phyloP scores from a whole-genome alignment of 2,888 invertebrate species.

The Zygaena filipendulae region DNA sequence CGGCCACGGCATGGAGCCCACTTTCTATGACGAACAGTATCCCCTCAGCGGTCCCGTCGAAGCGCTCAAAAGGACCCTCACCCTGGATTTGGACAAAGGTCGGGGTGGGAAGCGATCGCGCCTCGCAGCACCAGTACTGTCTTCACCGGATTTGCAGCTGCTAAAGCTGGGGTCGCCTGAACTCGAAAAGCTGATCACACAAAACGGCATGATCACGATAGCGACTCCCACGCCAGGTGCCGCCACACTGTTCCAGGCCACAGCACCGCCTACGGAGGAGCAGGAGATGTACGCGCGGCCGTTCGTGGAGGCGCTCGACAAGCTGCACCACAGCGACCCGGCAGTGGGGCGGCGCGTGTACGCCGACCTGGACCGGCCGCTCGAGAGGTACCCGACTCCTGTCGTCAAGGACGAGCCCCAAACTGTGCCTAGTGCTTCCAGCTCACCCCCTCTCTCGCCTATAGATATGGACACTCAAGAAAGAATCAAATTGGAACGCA shows the following conservation, averaged over 20 bases:
- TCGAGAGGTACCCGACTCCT: conserved; percentile 51
- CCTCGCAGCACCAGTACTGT: conserved; percentile 72
- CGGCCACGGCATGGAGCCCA: conserved; percentile 74
- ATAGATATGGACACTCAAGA: conserved; percentile 98
- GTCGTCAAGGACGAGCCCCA: conserved; percentile 93
- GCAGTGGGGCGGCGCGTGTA: conserved; percentile 58
- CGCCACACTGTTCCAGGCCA: conserved; percentile 64
- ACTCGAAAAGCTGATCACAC: conserved; percentile 87
- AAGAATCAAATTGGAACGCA: conserved; percentile 94
- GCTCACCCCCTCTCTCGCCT: conserved; percentile 87
- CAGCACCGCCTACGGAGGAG: conserved; percentile 80
- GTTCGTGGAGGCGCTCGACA: conserved; percentile 90
- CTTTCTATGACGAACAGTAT: conserved; percentile 75
- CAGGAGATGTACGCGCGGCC: conserved; percentile 91
- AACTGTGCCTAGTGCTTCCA: conserved; percentile 80
- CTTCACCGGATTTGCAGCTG: conserved; percentile 88
- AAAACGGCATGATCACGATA: conserved; percentile 73
- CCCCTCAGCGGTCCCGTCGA: conserved; percentile 69
- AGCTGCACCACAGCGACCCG: conserved; percentile 81
- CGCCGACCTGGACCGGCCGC: conserved; percentile 75
- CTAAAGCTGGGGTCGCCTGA: conserved; percentile 90
- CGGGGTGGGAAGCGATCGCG: conserved; percentile 49
- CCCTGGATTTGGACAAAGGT: conserved; percentile 73
- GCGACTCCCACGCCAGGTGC: conserved; percentile 80
- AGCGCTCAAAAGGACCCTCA: conserved; percentile 81